phyloP scores from a whole-genome alignment of 2,113 vertebrate species.

The Ailurus styani region DNA sequence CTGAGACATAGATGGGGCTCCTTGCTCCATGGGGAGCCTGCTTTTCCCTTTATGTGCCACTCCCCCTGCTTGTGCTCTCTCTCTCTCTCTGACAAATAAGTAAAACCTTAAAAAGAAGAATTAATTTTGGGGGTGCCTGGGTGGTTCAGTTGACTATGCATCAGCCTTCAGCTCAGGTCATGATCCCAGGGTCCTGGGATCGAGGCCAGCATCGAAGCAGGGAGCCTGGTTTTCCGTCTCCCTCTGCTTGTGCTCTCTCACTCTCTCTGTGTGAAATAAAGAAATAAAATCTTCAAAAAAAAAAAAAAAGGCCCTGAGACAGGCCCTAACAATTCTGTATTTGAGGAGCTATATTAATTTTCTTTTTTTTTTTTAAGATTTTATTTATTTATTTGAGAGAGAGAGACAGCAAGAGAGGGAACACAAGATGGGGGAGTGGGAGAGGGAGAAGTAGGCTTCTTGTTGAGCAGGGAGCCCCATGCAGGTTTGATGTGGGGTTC shows the following conservation, averaged over 20 bases:
- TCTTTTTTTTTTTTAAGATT: background rate
- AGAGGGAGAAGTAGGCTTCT: background rate
- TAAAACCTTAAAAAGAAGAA: background rate
- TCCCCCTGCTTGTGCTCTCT: background rate
- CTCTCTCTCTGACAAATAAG: background rate
- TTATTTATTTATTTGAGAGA: background rate
- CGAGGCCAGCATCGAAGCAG: background rate
- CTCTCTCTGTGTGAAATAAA: background rate
- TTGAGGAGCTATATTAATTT: background rate
- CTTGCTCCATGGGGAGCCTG: background rate
- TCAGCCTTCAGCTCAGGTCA: background rate
- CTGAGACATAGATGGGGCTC: background rate
- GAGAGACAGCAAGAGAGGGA: background rate
- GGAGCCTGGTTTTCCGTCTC: background rate
- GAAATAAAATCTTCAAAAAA: background rate
- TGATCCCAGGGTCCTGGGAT: background rate
- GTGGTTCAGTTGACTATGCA: background rate
- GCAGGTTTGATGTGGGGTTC: no score
- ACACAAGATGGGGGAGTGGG: background rate
- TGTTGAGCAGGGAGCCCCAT: background rate
- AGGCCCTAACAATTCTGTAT: background rate
- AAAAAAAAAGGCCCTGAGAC: background rate
- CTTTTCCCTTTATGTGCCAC: background rate
- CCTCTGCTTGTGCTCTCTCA: background rate
- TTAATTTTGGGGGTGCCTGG: background rate